Conservation (phyloP, 2,888 invertebrate genomes). For the Hofmannophila pseudospretella region DNA sequence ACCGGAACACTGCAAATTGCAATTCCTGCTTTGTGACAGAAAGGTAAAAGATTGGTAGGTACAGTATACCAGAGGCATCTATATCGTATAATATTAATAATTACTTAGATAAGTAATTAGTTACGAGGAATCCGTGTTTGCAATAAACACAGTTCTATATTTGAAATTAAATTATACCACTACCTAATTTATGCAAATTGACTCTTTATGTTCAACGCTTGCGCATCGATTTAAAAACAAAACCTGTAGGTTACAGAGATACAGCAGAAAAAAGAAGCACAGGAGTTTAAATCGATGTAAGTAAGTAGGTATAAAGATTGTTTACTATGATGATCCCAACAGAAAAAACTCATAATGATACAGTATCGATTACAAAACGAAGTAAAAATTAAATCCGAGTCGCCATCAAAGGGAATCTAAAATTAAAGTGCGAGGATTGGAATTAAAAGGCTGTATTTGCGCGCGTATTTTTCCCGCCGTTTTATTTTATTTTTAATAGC, state of each 20-base stretch:
- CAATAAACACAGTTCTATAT: background rate
- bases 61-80: too few species aligned
- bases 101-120: too few species aligned
- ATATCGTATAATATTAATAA: too few species aligned
- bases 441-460: slow-evolving; percentile 11
- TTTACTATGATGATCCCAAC: slow-evolving; percentile 6
- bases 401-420: slow-evolving; percentile 8
- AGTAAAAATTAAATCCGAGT: slow-evolving; percentile 11
- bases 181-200: slow-evolving; percentile 14
- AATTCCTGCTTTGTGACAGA: too few species aligned
- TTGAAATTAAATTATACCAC: background rate
- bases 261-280: too few species aligned
- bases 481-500: slow-evolving; percentile 32
- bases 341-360: slow-evolving; percentile 17
- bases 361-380: slow-evolving; percentile 13
- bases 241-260: too few species aligned
- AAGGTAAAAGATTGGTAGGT: too few species aligned
- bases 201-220: slow-evolving; percentile 3
- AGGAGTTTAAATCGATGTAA: too few species aligned
- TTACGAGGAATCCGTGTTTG: too few species aligned
- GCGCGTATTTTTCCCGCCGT: slow-evolving; percentile 25
- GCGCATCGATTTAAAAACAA: background rate
- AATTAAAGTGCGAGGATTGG: slow-evolving; percentile 11
- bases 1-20: too few species aligned
- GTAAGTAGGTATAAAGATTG: too few species aligned